A percentile compares a stretch with the other conserved stretches of the same genome.
These are phyloP conservation scores for Poecilia velifera DNA, from an alignment of 2,797 vertebrate genomes.

Conservation along the genomic window DNA sequence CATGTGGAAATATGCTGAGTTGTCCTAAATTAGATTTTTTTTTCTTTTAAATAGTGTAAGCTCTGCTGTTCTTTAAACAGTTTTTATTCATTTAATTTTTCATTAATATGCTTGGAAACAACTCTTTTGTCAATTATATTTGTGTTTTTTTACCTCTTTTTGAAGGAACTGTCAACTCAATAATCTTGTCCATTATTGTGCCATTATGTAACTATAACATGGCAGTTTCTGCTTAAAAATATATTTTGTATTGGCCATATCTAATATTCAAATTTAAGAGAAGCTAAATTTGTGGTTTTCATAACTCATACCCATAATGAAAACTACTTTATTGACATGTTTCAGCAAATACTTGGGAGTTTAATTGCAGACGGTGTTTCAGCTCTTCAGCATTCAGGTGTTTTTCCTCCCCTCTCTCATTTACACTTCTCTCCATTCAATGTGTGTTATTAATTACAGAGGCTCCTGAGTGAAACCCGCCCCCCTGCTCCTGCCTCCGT, in stretches of 20 bases:
- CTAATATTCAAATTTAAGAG: background rate
- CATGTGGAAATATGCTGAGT: background rate
- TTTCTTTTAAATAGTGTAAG: background rate
- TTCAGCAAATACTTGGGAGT: background rate
- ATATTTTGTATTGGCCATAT: too few species aligned
- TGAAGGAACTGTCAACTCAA: background rate
- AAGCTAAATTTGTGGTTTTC: background rate
- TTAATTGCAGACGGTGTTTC: constrained; percentile 5
- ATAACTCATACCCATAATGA: background rate
- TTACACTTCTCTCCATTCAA: constrained; percentile 11
- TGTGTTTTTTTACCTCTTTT: background rate
- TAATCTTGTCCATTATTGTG: background rate
- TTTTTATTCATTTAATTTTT: background rate
- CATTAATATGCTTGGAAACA: background rate
- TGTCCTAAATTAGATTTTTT: background rate
- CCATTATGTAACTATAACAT: background rate
- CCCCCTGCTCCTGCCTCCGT: constrained; percentile 39
- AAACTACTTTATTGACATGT: background rate
- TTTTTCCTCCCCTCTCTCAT: constrained; percentile 27
- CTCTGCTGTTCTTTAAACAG: background rate
- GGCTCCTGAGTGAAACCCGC: constrained; percentile 51
- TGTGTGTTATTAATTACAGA: constrained; percentile 71
- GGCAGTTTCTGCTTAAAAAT: background rate
- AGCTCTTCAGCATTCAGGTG: constrained; percentile 8
- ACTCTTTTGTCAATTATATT: background rate